These are phyloP conservation scores for Trachelus troglodyta DNA, from an alignment of 2,888 invertebrate genomes.

Conservation along the genomic window DNA sequence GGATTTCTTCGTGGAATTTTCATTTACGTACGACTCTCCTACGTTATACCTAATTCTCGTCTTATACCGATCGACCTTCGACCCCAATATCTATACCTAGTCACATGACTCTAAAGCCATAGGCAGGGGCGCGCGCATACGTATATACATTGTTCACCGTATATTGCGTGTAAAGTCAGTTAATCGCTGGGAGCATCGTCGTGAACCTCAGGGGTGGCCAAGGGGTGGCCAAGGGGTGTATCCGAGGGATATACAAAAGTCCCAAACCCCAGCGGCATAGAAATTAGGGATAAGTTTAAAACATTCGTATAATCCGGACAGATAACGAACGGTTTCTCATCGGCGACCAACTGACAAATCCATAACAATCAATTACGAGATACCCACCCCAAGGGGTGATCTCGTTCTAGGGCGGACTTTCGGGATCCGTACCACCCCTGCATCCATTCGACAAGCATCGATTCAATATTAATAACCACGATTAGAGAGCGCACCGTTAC, in stretches of 20 bases:
- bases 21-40: no score
- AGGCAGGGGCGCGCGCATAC: not conserved
- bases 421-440: constrained; percentile 12
- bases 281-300: constrained; percentile 33
- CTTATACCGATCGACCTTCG: no score
- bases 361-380: constrained; percentile 52
- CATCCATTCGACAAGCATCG: constrained; percentile 30
- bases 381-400: constrained; percentile 25
- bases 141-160: not conserved
- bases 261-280: constrained; percentile 17
- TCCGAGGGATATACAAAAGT: constrained; percentile 18
- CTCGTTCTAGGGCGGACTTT: not conserved
- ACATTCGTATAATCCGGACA: constrained; percentile 31
- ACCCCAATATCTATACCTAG: no score
- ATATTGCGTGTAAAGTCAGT: not conserved
- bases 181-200: not conserved
- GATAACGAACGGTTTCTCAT: constrained; percentile 16
- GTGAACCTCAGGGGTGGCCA: constrained; percentile 16
- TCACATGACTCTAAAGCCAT: not conserved
- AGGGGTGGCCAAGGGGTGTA: constrained; percentile 25
- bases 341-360: constrained; percentile 45
- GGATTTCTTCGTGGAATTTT: no score
- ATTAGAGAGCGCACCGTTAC: constrained; percentile 36
- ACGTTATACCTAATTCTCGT: no score
- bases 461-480: constrained; percentile 60